Percentiles rank a stretch among this genome's conserved stretches.
Evolutionary conservation across 2,113 vertebrate genomes (phyloP).

Genomic region (Brachypodius melanocephalos): DNA sequence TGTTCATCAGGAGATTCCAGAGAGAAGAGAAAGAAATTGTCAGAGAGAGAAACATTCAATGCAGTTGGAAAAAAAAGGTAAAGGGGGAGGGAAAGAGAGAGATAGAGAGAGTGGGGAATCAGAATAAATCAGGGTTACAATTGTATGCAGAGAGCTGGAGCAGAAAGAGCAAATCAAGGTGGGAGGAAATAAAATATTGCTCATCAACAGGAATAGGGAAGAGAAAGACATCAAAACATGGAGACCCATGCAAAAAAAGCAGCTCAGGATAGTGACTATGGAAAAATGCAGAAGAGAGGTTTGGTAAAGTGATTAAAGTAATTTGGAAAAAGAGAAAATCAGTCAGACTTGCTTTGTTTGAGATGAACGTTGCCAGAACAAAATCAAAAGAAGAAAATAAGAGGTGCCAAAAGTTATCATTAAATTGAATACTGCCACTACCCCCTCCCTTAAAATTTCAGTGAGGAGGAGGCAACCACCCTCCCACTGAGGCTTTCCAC

Average conservation of each 20-base stretch:
- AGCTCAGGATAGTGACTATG: not conserved
- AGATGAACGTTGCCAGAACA: not conserved
- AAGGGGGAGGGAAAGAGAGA: not conserved
- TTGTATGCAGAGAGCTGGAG: slow-evolving; percentile 4
- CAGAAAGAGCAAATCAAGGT: slow-evolving; percentile 11
- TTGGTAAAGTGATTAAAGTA: not conserved
- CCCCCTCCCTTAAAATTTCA: not conserved
- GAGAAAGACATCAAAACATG: not conserved
- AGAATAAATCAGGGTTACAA: slow-evolving; percentile 18
- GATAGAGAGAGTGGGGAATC: not conserved
- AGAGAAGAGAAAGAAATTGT: slow-evolving; percentile 48
- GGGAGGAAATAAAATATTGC: slow-evolving; percentile 24
- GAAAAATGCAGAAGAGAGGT: not conserved
- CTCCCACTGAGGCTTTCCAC: not conserved
- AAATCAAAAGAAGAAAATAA: not conserved
- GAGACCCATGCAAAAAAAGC: not conserved
- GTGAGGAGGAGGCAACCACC: not conserved
- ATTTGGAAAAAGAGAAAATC: not conserved
- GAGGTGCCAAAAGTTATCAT: not conserved
- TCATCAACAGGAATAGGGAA: slow-evolving; percentile 10
- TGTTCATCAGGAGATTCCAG: slow-evolving; percentile 29
- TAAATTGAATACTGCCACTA: not conserved
- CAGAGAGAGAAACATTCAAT: slow-evolving; percentile 17
- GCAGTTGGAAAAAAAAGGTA: not conserved
- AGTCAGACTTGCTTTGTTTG: not conserved